Evolutionary conservation across 2,113 vertebrate species (phyloP).

Genomic region (Gyps fulvus): DNA sequence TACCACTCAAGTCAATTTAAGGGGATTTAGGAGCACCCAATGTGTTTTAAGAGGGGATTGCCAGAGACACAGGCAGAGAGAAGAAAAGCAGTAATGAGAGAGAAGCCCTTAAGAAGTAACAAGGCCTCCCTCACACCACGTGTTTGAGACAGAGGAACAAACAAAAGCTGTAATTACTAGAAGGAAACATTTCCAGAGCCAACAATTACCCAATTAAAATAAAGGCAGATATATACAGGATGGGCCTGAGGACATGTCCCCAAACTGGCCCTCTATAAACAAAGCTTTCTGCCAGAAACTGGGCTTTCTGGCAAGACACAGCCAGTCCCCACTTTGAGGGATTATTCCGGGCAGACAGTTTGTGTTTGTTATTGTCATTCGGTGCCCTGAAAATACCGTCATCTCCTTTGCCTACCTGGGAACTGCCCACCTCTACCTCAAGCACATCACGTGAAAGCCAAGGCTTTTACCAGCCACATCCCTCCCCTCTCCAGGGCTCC

Average conservation of each 20-base stretch:
- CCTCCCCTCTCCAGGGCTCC: not conserved
- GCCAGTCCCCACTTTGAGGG: not conserved
- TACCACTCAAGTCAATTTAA: not conserved
- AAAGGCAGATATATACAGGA: not conserved
- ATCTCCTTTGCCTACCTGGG: not conserved
- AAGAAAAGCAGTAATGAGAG: not conserved
- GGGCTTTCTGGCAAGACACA: not conserved
- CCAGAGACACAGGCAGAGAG: not conserved
- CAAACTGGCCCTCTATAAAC: not conserved
- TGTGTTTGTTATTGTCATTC: not conserved
- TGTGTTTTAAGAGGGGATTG: not conserved
- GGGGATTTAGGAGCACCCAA: not conserved
- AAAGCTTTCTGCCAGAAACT: not conserved
- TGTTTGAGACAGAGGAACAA: not conserved
- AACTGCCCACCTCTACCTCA: not conserved
- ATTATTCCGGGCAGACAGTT: not conserved
- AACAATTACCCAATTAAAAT: slow-evolving; percentile 20
- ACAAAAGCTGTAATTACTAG: not conserved
- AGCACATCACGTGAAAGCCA: not conserved
- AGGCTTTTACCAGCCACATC: not conserved
- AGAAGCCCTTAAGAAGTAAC: not conserved
- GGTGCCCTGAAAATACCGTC: not conserved
- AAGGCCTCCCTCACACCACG: not conserved
- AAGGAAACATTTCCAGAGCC: slow-evolving; percentile 16
- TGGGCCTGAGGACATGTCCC: not conserved